A percentile compares a stretch with the other conserved stretches of the same genome.
These are phyloP conservation scores for Tanypteryx hageni DNA, from an alignment of 2,888 invertebrate species.

Conservation along the genomic window DNA sequence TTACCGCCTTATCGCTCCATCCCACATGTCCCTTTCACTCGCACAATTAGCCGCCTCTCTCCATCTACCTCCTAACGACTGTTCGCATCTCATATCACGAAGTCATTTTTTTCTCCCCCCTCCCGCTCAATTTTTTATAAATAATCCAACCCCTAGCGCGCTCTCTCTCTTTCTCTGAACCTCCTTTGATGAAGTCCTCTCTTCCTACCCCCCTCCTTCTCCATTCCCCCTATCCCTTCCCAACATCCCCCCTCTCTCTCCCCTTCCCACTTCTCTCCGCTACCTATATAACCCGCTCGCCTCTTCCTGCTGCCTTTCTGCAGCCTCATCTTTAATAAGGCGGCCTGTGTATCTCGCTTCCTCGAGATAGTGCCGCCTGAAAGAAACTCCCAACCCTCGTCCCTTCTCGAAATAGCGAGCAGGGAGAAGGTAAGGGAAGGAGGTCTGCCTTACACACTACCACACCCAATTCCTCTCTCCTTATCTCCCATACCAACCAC, in stretches of 20 bases:
- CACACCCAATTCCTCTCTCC: not conserved
- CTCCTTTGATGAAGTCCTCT: not conserved
- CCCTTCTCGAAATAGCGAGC: conserved; percentile 5
- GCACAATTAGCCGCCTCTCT: not conserved
- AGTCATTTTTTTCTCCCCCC: not conserved
- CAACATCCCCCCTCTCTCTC: not conserved
- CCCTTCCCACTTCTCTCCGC: not conserved
- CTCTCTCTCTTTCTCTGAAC: not conserved
- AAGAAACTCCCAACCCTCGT: not conserved
- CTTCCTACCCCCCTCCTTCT: not conserved
- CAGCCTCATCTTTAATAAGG: conserved; percentile 59
- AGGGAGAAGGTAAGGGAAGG: not conserved
- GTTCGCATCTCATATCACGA: not conserved
- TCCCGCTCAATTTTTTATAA: not conserved
- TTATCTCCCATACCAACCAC: not conserved
- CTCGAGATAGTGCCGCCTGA: conserved; percentile 35
- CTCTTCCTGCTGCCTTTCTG: not conserved
- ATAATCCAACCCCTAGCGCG: not conserved
- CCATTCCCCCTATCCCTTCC: not conserved
- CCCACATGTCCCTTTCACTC: not conserved
- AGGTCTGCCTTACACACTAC: not conserved
- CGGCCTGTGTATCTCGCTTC: conserved; percentile 54
- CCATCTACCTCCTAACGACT: not conserved
- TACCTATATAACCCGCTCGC: conserved; percentile 31
- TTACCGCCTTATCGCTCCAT: conserved; percentile 47